A percentile compares a stretch with the other conserved stretches of the same genome.
Evolutionary conservation across 2,113 vertebrate genomes (phyloP).

Genomic region (Pseudorectes ferrugineus): DNA sequence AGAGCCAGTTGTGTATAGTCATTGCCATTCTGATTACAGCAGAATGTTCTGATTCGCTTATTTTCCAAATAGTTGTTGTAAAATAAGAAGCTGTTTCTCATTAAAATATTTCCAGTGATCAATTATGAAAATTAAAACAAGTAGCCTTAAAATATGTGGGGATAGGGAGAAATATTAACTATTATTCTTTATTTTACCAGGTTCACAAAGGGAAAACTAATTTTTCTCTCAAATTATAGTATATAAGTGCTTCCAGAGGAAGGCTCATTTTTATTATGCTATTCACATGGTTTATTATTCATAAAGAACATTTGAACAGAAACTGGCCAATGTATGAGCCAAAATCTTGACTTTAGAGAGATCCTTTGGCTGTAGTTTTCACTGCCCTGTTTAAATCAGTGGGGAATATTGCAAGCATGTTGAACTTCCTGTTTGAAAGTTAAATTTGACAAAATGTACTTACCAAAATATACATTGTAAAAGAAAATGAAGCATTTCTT

Average conservation of each 20-base stretch:
- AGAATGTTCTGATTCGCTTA: not conserved
- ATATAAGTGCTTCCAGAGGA: conserved; percentile 9
- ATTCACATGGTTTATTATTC: conserved; percentile 57
- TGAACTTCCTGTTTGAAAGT: conserved; percentile 36
- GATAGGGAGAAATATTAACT: not conserved
- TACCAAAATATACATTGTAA: conserved; percentile 14
- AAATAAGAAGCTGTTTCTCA: not conserved
- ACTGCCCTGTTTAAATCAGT: not conserved
- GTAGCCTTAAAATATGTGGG: not conserved
- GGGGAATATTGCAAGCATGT: not conserved
- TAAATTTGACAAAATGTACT: conserved; percentile 35
- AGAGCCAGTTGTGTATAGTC: not conserved
- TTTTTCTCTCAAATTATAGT: not conserved
- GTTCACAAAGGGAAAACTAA: not conserved
- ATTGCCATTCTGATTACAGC: not conserved
- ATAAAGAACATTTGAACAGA: conserved; percentile 54
- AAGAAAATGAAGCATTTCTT: not conserved
- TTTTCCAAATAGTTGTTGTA: not conserved
- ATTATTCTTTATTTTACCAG: conserved; percentile 12
- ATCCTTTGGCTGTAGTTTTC: conserved; percentile 34
- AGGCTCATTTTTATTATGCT: conserved; percentile 30
- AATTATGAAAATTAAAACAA: not conserved
- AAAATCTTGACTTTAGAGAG: conserved; percentile 55
- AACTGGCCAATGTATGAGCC: not conserved
- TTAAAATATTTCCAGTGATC: not conserved